Evolutionary conservation across 2,797 vertebrate species (phyloP).

Genomic region (Synanceia verrucosa): DNA sequence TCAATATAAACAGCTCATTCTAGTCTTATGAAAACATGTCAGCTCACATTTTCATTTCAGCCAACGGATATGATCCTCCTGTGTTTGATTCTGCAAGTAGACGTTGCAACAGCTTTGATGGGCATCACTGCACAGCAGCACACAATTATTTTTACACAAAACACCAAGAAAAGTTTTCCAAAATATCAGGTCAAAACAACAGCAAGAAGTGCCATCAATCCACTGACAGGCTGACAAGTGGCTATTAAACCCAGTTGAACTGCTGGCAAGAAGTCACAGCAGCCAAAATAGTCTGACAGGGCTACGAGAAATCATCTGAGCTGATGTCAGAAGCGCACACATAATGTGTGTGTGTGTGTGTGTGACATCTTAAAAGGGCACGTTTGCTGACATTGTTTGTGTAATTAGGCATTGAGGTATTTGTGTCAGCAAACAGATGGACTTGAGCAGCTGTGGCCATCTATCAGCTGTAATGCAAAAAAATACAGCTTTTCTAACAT

Average conservation of each 20-base stretch:
- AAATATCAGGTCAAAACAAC: constrained; percentile 53
- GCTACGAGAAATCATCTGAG: constrained; percentile 21
- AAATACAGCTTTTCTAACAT: constrained; percentile 8
- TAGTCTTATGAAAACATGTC: no score
- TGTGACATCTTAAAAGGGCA: constrained; percentile 16
- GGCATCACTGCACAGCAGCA: constrained; percentile 18
- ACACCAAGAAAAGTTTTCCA: constrained; percentile 33
- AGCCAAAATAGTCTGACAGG: constrained; percentile 20
- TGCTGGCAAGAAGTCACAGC: constrained; percentile 35
- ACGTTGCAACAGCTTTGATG: constrained; percentile 32
- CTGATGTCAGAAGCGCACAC: constrained; percentile 10
- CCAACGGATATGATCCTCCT: constrained; percentile 10
- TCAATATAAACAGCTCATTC: no score
- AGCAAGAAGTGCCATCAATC: constrained; percentile 40
- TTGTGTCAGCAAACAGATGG: constrained; percentile 52
- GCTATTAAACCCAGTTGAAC: constrained; percentile 65
- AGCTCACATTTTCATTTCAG: no score
- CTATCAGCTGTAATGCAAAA: constrained; percentile 18
- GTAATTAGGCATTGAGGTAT: constrained; percentile 39
- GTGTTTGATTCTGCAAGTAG: constrained; percentile 18
- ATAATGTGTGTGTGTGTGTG: not conserved
- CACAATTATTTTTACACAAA: constrained; percentile 35
- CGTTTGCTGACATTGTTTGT: constrained; percentile 26
- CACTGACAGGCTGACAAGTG: constrained; percentile 64
- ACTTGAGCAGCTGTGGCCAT: constrained; percentile 39